Percentiles rank a stretch among this genome's conserved stretches.
Conservation (phyloP, 2,797 vertebrate genomes). For the Onychomys torridus region DNA sequence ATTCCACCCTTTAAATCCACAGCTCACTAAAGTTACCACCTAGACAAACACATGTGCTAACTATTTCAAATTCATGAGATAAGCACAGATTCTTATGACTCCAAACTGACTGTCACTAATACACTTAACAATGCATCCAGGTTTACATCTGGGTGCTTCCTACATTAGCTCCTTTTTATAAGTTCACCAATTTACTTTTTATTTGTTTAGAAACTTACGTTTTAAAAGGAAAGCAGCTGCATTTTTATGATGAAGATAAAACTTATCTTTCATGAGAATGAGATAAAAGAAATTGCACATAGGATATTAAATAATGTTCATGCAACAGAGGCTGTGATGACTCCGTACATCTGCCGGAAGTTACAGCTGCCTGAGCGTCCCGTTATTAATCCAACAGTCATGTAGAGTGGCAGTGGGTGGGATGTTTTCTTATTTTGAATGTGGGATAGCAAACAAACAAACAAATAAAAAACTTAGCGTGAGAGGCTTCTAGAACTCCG, state of each 20-base stretch:
- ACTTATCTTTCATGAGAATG: constrained; percentile 46
- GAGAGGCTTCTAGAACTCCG: not conserved
- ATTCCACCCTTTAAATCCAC: constrained; percentile 1
- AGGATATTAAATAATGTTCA: not conserved
- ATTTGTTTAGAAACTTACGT: constrained; percentile 41
- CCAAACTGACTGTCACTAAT: not conserved
- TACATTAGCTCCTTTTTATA: constrained; percentile 33
- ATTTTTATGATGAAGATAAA: constrained; percentile 51
- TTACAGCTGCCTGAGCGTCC: not conserved
- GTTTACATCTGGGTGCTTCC: not conserved
- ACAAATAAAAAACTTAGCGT: not conserved
- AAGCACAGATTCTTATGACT: not conserved
- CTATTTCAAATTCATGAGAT: constrained; percentile 38
- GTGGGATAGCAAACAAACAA: not conserved
- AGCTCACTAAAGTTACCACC: not conserved
- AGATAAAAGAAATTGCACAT: constrained; percentile 44
- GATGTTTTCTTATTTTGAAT: constrained; percentile 6
- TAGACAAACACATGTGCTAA: not conserved
- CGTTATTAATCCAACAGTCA: not conserved
- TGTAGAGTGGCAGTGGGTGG: not conserved
- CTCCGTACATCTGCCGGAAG: not conserved
- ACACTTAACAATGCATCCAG: not conserved
- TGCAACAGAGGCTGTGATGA: not conserved
- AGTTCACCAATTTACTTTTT: constrained; percentile 44
- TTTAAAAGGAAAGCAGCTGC: constrained; percentile 45